Percentiles rank a stretch among this genome's conserved stretches.
Evolutionary conservation across 2,113 vertebrate genomes (phyloP).

Genomic region (Microtus richardsoni): DNA sequence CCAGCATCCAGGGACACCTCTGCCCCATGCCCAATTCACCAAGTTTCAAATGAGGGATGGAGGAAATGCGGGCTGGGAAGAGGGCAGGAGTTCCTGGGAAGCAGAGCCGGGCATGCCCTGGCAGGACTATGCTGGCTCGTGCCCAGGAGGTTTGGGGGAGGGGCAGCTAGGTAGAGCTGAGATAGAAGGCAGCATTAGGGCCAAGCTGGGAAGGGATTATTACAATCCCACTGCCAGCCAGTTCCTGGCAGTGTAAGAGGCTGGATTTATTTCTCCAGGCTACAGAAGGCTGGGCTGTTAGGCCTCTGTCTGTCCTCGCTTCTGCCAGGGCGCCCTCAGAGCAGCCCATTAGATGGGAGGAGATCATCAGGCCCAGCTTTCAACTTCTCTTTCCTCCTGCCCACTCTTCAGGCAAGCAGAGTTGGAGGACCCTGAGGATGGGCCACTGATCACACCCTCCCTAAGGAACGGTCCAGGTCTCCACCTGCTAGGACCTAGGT

Average conservation of each 20-base stretch:
- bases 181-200: constrained; percentile 39
- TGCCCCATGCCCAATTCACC: neutral
- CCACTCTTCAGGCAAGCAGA: neutral
- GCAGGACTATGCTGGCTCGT: constrained; percentile 51
- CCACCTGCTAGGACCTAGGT: neutral
- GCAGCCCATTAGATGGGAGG: neutral
- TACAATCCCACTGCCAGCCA: constrained; percentile 46
- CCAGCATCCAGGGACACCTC: neutral
- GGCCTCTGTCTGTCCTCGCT: constrained; percentile 54
- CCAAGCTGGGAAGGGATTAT: constrained; percentile 55
- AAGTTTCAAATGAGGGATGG: neutral
- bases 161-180: neutral
- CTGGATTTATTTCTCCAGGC: constrained; percentile 67
- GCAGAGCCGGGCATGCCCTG: neutral
- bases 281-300: constrained; percentile 70
- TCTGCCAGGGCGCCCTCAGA: constrained; percentile 20
- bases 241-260: constrained; percentile 72
- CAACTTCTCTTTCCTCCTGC: neutral
- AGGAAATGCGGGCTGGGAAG: neutral
- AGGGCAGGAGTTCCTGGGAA: neutral
- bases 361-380: neutral
- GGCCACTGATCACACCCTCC: neutral
- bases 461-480: neutral
- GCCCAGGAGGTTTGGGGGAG: constrained; percentile 70
- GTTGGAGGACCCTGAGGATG: neutral